Evolutionary conservation across 2,113 vertebrate species (phyloP).

Genomic region (Mustela lutreola): DNA sequence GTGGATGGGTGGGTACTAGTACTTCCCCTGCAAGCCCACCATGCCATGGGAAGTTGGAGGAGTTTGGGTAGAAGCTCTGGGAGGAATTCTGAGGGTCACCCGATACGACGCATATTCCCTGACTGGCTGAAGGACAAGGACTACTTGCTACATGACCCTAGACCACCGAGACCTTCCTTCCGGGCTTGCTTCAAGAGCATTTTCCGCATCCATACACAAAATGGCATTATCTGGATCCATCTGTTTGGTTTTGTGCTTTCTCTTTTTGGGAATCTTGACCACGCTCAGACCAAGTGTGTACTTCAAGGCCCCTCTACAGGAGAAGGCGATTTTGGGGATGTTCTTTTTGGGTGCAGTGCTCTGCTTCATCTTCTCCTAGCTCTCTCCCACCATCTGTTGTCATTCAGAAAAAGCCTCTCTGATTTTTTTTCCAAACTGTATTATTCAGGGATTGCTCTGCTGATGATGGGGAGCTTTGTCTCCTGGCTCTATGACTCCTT

Average conservation of each 20-base stretch:
- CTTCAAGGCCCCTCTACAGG: slow-evolving; percentile 98
- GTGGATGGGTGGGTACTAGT: slow-evolving; percentile 90
- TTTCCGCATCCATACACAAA: slow-evolving; percentile 98
- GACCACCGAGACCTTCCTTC: slow-evolving; percentile 97
- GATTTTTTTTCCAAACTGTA: slow-evolving; percentile 95
- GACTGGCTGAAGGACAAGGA: slow-evolving; percentile 99
- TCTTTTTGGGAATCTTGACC: slow-evolving; percentile 96
- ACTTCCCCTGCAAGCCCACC: slow-evolving; percentile 92
- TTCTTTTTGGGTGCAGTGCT: slow-evolving; percentile 98
- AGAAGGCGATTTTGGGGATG: slow-evolving; percentile 98
- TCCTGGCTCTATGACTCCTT: slow-evolving; percentile 99
- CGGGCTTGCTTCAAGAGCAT: slow-evolving; percentile 97
- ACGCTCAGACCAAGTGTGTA: slow-evolving; percentile 98
- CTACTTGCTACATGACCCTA: slow-evolving; percentile 96
- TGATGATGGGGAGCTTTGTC: slow-evolving; percentile 99
- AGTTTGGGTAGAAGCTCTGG: slow-evolving; percentile 97
- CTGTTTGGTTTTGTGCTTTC: slow-evolving; percentile 95
- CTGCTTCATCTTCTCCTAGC: slow-evolving; percentile 98
- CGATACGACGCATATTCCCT: slow-evolving; percentile 94
- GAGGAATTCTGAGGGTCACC: slow-evolving; percentile 97
- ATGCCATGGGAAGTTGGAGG: slow-evolving; percentile 96
- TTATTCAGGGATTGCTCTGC: slow-evolving; percentile 98
- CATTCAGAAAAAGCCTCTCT: slow-evolving; percentile 94
- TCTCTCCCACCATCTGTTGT: slow-evolving; percentile 95
- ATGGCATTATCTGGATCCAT: slow-evolving; percentile 98